phyloP scores from a whole-genome alignment of 2,888 invertebrate genomes.

The Eupithecia inturbata region DNA sequence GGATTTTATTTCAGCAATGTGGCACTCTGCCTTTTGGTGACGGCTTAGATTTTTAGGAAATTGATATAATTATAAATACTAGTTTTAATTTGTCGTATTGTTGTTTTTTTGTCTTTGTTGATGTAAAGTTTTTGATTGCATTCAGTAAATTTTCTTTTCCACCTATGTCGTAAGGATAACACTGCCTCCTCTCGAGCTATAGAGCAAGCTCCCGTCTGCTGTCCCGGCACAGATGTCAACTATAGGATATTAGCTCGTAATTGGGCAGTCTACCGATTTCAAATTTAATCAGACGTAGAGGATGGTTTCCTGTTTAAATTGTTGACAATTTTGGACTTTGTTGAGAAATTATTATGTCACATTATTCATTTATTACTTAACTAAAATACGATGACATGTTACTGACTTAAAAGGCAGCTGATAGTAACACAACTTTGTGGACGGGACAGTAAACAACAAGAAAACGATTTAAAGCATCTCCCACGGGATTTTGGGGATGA shows the following conservation, averaged over 20 bases:
- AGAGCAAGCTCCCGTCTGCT: conserved; percentile 22
- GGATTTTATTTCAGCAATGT: too few relatives aligned
- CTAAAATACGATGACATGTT: too few relatives aligned
- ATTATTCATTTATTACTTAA: too few relatives aligned
- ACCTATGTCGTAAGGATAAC: neutral
- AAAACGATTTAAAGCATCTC: neutral
- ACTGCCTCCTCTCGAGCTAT: conserved; percentile 9
- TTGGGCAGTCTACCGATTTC: conserved; percentile 52
- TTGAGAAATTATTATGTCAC: too few relatives aligned
- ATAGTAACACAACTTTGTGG: neutral
- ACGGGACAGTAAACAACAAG: neutral
- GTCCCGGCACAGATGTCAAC: conserved; percentile 62
- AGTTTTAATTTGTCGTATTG: too few relatives aligned
- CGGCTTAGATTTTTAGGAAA: too few relatives aligned
- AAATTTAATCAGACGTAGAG: conserved; percentile 62
- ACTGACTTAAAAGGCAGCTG: neutral
- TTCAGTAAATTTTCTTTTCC: neutral
- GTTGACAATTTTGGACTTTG: neutral
- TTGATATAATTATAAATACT: too few relatives aligned
- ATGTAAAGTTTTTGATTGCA: too few relatives aligned
- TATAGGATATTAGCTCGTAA: conserved; percentile 62
- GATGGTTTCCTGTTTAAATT: conserved; percentile 29
- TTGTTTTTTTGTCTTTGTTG: too few relatives aligned
- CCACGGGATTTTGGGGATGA: neutral
- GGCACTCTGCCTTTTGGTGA: too few relatives aligned